phyloP scores from a whole-genome alignment of 2,888 invertebrate genomes.

The Timema cristinae region DNA sequence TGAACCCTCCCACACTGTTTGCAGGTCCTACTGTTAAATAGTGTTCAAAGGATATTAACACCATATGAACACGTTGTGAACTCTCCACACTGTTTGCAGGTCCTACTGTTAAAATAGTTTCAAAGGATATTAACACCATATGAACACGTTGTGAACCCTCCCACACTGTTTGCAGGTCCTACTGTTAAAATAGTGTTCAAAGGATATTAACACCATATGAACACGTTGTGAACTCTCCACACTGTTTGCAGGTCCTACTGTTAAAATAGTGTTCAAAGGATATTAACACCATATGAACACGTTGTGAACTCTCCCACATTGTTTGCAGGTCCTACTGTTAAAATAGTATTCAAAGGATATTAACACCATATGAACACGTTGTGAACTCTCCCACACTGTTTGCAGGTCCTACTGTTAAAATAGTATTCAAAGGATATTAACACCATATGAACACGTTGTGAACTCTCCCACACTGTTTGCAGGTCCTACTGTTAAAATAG shows the following conservation, averaged over 20 bases:
- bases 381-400: constrained; percentile 78
- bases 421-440: constrained; percentile 79
- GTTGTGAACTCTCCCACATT: constrained; percentile 86
- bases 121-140: constrained; percentile 81
- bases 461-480: constrained; percentile 71
- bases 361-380: constrained; percentile 89
- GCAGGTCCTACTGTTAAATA: constrained; percentile 80
- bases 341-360: constrained; percentile 82
- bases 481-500: constrained; percentile 83
- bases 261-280: constrained; percentile 78
- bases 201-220: constrained; percentile 84
- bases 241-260: constrained; percentile 72
- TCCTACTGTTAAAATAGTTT: constrained; percentile 86
- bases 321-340: constrained; percentile 72
- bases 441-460: constrained; percentile 91
- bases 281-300: constrained; percentile 88
- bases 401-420: constrained; percentile 79
- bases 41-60: constrained; percentile 83
- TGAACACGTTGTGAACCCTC: constrained; percentile 90
- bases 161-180: constrained; percentile 72
- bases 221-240: constrained; percentile 93
- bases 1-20: constrained; percentile 79
- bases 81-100: constrained; percentile 68
- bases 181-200: constrained; percentile 82
- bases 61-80: no score